Conservation (phyloP, 2,113 vertebrate species). For the Ceratotherium simum region DNA sequence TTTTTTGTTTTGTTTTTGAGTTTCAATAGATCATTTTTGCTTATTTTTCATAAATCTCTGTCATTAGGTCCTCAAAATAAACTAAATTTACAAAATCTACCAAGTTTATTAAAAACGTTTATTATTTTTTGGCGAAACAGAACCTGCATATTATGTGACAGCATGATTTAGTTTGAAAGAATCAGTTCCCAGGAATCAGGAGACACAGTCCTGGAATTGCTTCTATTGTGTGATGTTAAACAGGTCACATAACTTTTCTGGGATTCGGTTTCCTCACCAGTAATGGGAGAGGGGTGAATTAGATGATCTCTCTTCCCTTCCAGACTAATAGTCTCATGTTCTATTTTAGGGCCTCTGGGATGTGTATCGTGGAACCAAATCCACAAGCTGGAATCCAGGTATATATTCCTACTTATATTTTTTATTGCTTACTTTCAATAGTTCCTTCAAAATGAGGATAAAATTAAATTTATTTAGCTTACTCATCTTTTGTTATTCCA, state of each 20-base stretch:
- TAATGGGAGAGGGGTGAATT: not conserved
- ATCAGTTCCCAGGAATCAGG: not conserved
- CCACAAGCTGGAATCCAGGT: not conserved
- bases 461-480: not conserved
- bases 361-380: not conserved
- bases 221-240: constrained; percentile 17
- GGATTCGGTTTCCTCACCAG: constrained; percentile 53
- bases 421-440: not conserved
- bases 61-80: not conserved
- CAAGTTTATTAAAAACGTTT: not conserved
- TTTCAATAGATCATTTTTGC: not conserved
- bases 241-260: not conserved
- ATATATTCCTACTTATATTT: not conserved
- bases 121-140: not conserved
- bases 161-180: not conserved
- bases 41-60: constrained; percentile 28
- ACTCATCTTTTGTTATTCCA: constrained; percentile 45
- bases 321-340: not conserved
- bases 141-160: not conserved
- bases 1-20: not conserved
- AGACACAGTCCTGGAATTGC: not conserved
- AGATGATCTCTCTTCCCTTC: not conserved
- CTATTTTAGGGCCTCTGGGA: not conserved
- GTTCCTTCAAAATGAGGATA: not conserved
- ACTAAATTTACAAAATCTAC: not conserved